A percentile compares a stretch with the other conserved stretches of the same genome.
Conservation (phyloP, 1,140 invertebrate species). For the Calephelis nemesis region DNA sequence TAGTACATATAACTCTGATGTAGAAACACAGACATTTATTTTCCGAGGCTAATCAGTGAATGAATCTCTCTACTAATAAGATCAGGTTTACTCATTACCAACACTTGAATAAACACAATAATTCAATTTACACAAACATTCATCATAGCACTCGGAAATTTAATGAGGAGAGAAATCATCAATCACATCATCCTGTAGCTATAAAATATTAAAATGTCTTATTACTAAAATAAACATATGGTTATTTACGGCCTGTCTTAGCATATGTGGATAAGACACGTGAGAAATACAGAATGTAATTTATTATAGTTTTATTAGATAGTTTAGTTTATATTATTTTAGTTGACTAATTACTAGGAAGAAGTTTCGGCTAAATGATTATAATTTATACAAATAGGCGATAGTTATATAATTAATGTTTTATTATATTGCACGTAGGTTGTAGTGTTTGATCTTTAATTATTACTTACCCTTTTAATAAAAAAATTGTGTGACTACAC, state of each 20-base stretch:
- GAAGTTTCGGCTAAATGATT: too few relatives aligned
- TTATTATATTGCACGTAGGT: too few relatives aligned
- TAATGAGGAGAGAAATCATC: slow-evolving; percentile 2
- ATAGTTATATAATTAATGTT: too few relatives aligned
- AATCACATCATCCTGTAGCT: not conserved
- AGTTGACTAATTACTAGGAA: too few relatives aligned
- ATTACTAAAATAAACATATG: not conserved
- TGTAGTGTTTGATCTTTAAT: too few relatives aligned
- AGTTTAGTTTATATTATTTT: not conserved
- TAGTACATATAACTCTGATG: too few relatives aligned
- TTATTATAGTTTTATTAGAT: not conserved
- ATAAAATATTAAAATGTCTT: slow-evolving; percentile 1
- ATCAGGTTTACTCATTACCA: not conserved
- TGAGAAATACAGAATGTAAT: not conserved
- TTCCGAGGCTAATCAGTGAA: too few relatives aligned
- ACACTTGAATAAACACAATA: slow-evolving; percentile 4
- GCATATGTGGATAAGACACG: not conserved
- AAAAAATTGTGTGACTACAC: too few relatives aligned
- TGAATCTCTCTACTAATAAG: too few relatives aligned
- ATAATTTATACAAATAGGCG: too few relatives aligned
- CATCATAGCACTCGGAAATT: not conserved
- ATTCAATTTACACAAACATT: not conserved
- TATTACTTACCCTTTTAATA: too few relatives aligned
- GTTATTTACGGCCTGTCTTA: not conserved
- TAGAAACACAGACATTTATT: too few relatives aligned